These are phyloP conservation scores for Xylophagus ater DNA, from an alignment of 2,888 invertebrate genomes.

Conservation along the genomic window DNA sequence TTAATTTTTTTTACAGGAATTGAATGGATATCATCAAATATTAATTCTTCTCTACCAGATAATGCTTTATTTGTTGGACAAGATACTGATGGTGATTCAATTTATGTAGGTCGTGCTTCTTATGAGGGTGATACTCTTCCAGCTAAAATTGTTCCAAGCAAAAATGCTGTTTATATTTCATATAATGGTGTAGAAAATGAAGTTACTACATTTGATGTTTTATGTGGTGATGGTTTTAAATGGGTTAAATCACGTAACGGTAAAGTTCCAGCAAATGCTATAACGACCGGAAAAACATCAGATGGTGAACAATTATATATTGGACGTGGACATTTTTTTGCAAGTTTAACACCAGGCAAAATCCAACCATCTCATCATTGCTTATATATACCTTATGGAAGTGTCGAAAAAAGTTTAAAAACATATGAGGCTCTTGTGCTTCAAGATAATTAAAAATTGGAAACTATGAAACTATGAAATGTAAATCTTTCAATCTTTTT, in stretches of 20 bases:
- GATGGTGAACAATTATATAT: conserved; percentile 45
- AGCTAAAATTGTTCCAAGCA: conserved; percentile 44
- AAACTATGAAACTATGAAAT: too few species aligned
- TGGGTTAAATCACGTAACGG: conserved; percentile 37
- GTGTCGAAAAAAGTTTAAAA: conserved; percentile 32
- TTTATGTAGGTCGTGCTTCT: conserved; percentile 24
- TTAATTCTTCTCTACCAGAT: too few species aligned
- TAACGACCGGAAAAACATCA: conserved; percentile 39
- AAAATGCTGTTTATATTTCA: conserved; percentile 40
- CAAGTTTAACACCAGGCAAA: conserved; percentile 47
- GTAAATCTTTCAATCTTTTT: too few species aligned
- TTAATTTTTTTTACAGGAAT: too few species aligned
- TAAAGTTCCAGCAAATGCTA: conserved; percentile 42
- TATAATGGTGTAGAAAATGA: conserved; percentile 40
- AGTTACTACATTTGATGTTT: conserved; percentile 37
- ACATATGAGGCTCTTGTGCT: conserved; percentile 37
- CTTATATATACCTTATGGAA: conserved; percentile 42
- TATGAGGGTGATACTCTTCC: conserved; percentile 39
- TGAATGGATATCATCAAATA: too few species aligned
- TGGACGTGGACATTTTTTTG: conserved; percentile 45
- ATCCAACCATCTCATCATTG: conserved; percentile 45
- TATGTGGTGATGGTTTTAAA: conserved; percentile 34
- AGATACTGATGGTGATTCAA: conserved; percentile 16
- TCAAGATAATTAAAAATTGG: too few species aligned
- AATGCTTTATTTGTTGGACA: conserved; percentile 15